phyloP scores from a whole-genome alignment of 2,888 invertebrate genomes.

The Gari tellinella region DNA sequence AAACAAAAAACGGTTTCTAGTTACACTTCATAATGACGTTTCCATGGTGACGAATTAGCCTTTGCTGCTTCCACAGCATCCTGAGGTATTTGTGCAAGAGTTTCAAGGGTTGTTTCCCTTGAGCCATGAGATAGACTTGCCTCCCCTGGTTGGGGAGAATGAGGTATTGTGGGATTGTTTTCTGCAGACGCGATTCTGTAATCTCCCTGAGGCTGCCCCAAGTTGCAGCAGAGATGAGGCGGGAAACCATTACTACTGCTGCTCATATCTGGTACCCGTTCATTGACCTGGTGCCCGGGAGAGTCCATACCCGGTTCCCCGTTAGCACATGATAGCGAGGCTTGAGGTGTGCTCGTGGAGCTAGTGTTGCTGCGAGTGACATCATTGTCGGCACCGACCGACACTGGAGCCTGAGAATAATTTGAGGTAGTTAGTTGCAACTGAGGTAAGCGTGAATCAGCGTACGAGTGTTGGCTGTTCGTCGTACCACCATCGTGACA shows the following conservation, averaged over 20 bases:
- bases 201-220: constrained; percentile 52
- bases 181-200: constrained; percentile 32
- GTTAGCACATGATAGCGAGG: neutral
- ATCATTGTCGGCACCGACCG: constrained; percentile 10
- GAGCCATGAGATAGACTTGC: constrained; percentile 16
- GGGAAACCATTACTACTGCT: constrained; percentile 28
- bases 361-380: constrained; percentile 6
- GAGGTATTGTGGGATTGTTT: constrained; percentile 48
- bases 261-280: neutral
- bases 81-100: constrained; percentile 54
- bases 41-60: constrained; percentile 28
- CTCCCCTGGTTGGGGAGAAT: constrained; percentile 33
- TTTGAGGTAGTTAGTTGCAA: constrained; percentile 53
- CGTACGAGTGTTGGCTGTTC: neutral
- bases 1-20: constrained; percentile 22
- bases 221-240: constrained; percentile 23
- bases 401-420: constrained; percentile 45
- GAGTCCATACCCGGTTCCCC: constrained; percentile 5
- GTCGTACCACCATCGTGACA: constrained; percentile 21
- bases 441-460: constrained; percentile 25
- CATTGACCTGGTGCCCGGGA: neutral
- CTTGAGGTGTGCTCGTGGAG: neutral
- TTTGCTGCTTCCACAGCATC: constrained; percentile 30
- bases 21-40: constrained; percentile 48
- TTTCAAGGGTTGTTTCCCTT: constrained; percentile 36